These are phyloP conservation scores for Notothenia rossii DNA, from an alignment of 2,113 vertebrate species.

Conservation along the genomic window DNA sequence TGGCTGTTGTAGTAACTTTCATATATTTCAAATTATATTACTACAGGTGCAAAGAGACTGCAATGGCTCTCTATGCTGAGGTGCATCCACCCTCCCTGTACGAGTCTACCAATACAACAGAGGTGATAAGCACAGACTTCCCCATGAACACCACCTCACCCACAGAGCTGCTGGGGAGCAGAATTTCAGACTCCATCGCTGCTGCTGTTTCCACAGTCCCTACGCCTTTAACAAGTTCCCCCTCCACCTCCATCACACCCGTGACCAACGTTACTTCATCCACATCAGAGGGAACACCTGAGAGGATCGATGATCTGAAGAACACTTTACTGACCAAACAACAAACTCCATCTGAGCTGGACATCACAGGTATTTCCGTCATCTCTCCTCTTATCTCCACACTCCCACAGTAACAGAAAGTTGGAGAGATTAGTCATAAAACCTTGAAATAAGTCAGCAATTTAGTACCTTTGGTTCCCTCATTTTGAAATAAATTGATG, in stretches of 20 bases:
- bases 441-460: too few relatives aligned
- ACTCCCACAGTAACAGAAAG: too few relatives aligned
- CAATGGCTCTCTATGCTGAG: constrained; percentile 73
- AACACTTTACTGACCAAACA: neutral
- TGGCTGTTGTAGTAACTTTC: too few relatives aligned
- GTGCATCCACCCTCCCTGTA: constrained; percentile 68
- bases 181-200: neutral
- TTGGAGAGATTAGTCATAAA: too few relatives aligned
- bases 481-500: too few relatives aligned
- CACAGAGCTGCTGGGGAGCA: constrained; percentile 2
- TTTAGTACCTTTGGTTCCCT: too few relatives aligned
- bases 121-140: constrained; percentile 22
- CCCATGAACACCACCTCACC: constrained; percentile 7
- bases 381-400: neutral
- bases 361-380: constrained; percentile 55
- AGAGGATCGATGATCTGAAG: neutral
- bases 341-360: neutral
- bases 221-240: neutral
- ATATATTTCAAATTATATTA: too few relatives aligned
- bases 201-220: constrained; percentile 4
- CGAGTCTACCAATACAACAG: constrained; percentile 40
- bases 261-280: neutral
- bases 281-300: neutral
- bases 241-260: neutral
- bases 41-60: constrained; percentile 76